phyloP scores from a whole-genome alignment of 2,888 invertebrate species.

The Cephus runcator region DNA sequence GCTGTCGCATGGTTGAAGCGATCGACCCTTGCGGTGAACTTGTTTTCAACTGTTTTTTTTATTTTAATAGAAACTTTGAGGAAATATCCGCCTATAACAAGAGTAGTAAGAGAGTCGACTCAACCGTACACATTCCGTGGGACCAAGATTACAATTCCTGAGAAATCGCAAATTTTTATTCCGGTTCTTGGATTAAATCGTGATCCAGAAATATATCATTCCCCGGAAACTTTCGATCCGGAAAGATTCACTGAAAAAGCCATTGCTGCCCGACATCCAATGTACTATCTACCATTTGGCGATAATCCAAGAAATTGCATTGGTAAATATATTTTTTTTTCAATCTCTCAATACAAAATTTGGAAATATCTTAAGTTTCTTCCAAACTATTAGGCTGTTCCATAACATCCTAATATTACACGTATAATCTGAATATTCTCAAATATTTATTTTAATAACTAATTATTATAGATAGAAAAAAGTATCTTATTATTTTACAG shows the following conservation, averaged over 20 bases:
- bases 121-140: conserved; percentile 42
- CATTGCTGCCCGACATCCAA: conserved; percentile 37
- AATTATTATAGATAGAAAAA: background rate
- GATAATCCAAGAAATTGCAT: conserved; percentile 57
- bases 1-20: too few relatives aligned
- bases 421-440: background rate
- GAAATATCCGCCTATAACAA: conserved; percentile 61
- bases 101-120: conserved; percentile 53
- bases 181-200: conserved; percentile 40
- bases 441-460: background rate
- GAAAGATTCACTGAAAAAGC: conserved; percentile 47
- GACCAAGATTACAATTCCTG: conserved; percentile 41
- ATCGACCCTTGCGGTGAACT: too few relatives aligned
- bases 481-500: conserved; percentile 5
- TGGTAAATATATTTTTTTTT: conserved; percentile 33
- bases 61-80: conserved; percentile 63
- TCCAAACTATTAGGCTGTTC: too few relatives aligned
- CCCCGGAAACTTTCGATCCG: conserved; percentile 51
- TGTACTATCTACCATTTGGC: conserved; percentile 51
- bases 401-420: too few relatives aligned
- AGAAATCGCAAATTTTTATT: conserved; percentile 30
- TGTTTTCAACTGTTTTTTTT: too few relatives aligned
- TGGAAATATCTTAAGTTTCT: background rate
- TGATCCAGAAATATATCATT: conserved; percentile 42
- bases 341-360: background rate